These are phyloP conservation scores for Balaeniceps rex DNA, from an alignment of 2,113 vertebrate species.

Conservation along the genomic window DNA sequence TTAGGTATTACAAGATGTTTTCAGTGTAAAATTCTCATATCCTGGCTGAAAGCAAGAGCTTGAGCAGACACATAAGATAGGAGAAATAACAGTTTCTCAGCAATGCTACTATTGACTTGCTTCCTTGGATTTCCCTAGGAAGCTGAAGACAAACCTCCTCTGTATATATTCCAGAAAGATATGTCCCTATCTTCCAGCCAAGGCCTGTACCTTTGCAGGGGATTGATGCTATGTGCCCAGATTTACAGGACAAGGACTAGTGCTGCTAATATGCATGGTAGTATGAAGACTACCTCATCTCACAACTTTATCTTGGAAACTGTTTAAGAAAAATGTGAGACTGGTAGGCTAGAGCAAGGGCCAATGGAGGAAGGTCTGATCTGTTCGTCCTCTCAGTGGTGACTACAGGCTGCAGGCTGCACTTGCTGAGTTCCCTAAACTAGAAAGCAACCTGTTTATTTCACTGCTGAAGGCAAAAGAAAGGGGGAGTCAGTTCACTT, in stretches of 20 bases:
- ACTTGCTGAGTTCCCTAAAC: neutral
- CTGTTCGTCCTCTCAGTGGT: neutral
- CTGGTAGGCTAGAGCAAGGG: neutral
- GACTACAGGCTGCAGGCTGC: neutral
- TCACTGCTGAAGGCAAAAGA: neutral
- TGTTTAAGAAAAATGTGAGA: neutral
- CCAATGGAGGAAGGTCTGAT: neutral
- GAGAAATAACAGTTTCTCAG: neutral
- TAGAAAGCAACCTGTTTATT: neutral
- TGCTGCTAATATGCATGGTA: fast-evolving
- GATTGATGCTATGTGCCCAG: neutral
- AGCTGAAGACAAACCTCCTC: neutral
- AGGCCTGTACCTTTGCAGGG: neutral
- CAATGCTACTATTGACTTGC: fast-evolving
- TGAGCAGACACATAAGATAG: neutral
- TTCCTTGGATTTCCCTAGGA: neutral
- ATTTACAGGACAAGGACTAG: neutral
- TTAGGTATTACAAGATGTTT: neutral
- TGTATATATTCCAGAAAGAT: neutral
- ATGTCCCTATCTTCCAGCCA: neutral
- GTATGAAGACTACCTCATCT: neutral
- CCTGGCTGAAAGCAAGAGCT: neutral
- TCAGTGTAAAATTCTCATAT: neutral
- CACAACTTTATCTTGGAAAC: neutral
- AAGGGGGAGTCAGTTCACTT: neutral